Percentiles rank a stretch among this genome's conserved stretches.
These are phyloP conservation scores for Romanogobio albipinnatus DNA, from an alignment of 2,113 vertebrate genomes.

Conservation along the genomic window DNA sequence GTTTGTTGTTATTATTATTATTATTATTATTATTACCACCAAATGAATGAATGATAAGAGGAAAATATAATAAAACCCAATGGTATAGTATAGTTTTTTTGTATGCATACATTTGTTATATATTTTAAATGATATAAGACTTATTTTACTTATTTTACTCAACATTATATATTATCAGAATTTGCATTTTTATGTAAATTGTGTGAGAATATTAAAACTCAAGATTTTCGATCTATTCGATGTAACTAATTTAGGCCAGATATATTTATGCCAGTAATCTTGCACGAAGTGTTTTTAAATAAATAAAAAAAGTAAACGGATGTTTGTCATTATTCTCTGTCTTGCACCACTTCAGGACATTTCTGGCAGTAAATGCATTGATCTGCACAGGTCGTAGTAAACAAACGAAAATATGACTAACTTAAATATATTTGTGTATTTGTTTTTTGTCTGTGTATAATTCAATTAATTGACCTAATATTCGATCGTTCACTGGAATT, in stretches of 20 bases:
- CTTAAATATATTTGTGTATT: constrained; percentile 1
- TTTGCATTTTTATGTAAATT: background rate
- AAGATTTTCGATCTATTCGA: background rate
- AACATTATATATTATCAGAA: background rate
- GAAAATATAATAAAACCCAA: background rate
- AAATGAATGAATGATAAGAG: background rate
- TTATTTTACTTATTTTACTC: background rate
- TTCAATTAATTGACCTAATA: background rate
- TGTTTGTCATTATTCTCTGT: background rate
- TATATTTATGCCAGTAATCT: background rate
- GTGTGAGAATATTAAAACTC: background rate
- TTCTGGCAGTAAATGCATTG: background rate
- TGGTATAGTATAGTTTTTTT: background rate
- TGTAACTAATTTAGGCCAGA: background rate
- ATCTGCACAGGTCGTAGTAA: background rate
- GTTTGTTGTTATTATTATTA: constrained; percentile 12
- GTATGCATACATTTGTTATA: background rate
- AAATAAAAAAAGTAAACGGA: background rate
- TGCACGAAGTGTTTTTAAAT: background rate
- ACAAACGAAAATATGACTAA: background rate
- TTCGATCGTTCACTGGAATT: background rate
- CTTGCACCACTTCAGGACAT: background rate
- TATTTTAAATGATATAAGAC: background rate
- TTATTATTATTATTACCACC: constrained; percentile 17
- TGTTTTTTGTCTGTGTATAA: background rate